Percentiles rank a stretch among this genome's conserved stretches.
phyloP scores from a whole-genome alignment of 2,888 invertebrate genomes.

The Dinocampus coccinellae region DNA sequence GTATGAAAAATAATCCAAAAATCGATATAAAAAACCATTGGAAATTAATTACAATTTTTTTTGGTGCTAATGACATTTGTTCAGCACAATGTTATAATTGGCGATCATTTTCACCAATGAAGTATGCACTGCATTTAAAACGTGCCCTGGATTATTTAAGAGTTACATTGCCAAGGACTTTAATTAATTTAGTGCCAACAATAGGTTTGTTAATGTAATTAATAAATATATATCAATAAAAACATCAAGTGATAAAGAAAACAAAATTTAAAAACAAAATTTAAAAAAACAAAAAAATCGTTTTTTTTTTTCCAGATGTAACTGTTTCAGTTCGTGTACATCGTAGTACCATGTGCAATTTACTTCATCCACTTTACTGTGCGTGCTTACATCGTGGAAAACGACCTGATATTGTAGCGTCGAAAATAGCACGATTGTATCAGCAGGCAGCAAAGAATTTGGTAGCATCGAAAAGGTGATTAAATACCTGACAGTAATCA shows the following conservation, averaged over 20 bases:
- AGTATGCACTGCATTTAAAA: slow-evolving; percentile 76
- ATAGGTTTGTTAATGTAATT: slow-evolving; percentile 71
- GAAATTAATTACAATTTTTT: slow-evolving; percentile 81
- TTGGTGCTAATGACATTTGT: slow-evolving; percentile 83
- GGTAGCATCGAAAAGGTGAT: slow-evolving; percentile 70
- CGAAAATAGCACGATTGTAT: slow-evolving; percentile 76
- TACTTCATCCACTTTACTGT: slow-evolving; percentile 81
- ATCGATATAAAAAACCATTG: slow-evolving; percentile 77
- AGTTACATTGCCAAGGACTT: slow-evolving; percentile 76
- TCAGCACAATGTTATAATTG: slow-evolving; percentile 76
- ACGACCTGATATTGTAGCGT: slow-evolving; percentile 73
- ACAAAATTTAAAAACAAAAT: too few relatives aligned
- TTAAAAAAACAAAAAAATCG: too few relatives aligned
- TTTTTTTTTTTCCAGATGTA: slow-evolving; percentile 72
- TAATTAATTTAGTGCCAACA: slow-evolving; percentile 80
- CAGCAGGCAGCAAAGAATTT: slow-evolving; percentile 77
- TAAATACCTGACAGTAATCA: neutral
- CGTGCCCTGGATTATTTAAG: slow-evolving; percentile 78
- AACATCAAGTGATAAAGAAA: too few relatives aligned
- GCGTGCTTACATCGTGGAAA: slow-evolving; percentile 78
- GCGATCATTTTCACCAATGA: slow-evolving; percentile 72
- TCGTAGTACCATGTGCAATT: slow-evolving; percentile 76
- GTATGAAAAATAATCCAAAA: slow-evolving; percentile 74
- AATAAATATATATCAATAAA: neutral
- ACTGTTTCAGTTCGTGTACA: slow-evolving; percentile 78